phyloP scores from a whole-genome alignment of 2,888 invertebrate species.

The Galerucella calmariensis region DNA sequence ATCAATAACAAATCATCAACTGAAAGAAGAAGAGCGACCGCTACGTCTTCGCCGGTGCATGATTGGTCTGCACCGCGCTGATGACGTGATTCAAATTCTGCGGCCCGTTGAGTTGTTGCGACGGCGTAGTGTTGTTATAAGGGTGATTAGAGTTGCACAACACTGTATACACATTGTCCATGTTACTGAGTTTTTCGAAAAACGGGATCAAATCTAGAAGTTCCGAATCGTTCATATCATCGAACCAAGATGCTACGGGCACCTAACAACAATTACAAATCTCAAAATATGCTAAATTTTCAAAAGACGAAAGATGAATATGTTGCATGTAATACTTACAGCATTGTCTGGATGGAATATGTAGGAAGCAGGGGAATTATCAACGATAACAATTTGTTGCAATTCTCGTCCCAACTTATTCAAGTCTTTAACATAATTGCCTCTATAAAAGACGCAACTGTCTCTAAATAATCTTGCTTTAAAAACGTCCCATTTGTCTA shows the following conservation, averaged over 20 bases:
- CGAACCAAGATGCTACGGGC: slow-evolving; percentile 99
- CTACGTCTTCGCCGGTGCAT: slow-evolving; percentile 59
- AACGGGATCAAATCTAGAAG: slow-evolving; percentile 96
- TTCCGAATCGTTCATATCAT: slow-evolving; percentile 98
- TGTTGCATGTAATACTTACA: slow-evolving; percentile 74
- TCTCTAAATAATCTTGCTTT: slow-evolving; percentile 97
- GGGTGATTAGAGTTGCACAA: slow-evolving; percentile 92
- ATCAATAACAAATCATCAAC: slow-evolving; percentile 28
- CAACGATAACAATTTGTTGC: slow-evolving; percentile 96
- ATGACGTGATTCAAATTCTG: slow-evolving; percentile 16
- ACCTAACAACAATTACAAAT: slow-evolving; percentile 71
- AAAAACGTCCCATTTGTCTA: slow-evolving; percentile 97
- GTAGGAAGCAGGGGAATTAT: slow-evolving; percentile 99
- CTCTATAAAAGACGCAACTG: slow-evolving; percentile 99
- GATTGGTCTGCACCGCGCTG: slow-evolving; percentile 49
- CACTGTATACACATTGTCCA: slow-evolving; percentile 96
- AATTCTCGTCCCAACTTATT: slow-evolving; percentile 97
- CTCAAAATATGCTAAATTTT: not conserved
- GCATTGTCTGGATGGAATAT: slow-evolving; percentile 99
- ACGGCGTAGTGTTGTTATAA: slow-evolving; percentile 68
- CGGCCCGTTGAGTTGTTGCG: slow-evolving; percentile 32
- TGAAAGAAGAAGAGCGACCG: slow-evolving; percentile 41
- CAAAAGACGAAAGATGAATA: not conserved
- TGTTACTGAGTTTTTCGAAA: slow-evolving; percentile 96
- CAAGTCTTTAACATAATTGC: slow-evolving; percentile 99